phyloP scores from a whole-genome alignment of 1,140 invertebrate species.

The Heliconius hermathena region DNA sequence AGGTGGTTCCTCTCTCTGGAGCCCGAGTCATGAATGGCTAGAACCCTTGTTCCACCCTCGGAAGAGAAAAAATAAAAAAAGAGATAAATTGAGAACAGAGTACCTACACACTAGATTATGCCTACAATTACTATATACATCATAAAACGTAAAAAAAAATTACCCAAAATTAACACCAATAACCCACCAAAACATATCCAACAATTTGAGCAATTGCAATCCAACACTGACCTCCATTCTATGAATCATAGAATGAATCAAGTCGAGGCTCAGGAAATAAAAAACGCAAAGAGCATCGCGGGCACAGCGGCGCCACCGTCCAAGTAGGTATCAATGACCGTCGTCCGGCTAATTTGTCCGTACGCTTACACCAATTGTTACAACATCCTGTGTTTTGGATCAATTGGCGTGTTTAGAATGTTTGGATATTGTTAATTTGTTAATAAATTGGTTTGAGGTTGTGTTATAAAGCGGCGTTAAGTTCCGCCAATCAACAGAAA shows the following conservation, averaged over 20 bases:
- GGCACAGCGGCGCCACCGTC: slow-evolving; percentile 41
- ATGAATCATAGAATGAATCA: slow-evolving; percentile 38
- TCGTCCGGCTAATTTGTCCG: slow-evolving; percentile 70
- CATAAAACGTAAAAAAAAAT: too few species aligned
- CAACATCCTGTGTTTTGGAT: slow-evolving; percentile 64
- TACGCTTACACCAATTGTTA: slow-evolving; percentile 67
- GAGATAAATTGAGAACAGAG: too few species aligned
- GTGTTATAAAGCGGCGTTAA: neutral
- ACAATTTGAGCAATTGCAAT: slow-evolving; percentile 8
- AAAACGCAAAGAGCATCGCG: slow-evolving; percentile 38
- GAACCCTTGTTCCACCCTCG: too few species aligned
- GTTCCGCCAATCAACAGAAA: neutral
- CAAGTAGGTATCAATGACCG: slow-evolving; percentile 65
- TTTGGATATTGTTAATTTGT: slow-evolving; percentile 8
- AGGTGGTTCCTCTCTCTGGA: too few species aligned
- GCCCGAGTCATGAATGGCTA: too few species aligned
- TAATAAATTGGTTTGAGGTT: neutral
- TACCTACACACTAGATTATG: too few species aligned
- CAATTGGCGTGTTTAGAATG: slow-evolving; percentile 35
- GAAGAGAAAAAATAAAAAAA: too few species aligned
- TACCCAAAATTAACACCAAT: neutral
- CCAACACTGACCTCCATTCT: slow-evolving; percentile 40
- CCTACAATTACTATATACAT: too few species aligned
- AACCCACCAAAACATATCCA: neutral
- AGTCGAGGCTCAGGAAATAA: slow-evolving; percentile 27